Conservation (phyloP, 1,140 invertebrate genomes). For the Eubasilissa regina region DNA sequence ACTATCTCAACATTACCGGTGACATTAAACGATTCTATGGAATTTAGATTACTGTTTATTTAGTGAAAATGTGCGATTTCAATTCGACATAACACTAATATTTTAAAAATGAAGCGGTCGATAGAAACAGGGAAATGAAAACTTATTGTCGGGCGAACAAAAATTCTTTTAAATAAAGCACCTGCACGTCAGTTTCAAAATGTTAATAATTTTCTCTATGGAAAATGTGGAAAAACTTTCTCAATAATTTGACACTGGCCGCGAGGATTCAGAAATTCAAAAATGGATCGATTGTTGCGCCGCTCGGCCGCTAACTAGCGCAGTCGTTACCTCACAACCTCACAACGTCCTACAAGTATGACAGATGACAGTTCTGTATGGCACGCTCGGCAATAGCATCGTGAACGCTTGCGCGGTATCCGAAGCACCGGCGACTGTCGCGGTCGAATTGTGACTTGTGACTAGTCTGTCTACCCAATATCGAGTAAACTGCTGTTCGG, state of each 20-base stretch:
- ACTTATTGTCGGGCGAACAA: neutral
- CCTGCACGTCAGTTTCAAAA: neutral
- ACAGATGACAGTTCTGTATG: neutral
- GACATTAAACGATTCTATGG: no score
- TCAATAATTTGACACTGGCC: neutral
- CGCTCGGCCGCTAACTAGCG: neutral
- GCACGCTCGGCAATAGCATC: neutral
- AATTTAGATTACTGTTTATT: no score
- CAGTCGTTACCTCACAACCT: neutral
- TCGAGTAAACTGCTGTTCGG: no score
- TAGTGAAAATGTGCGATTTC: no score
- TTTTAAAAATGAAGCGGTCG: no score
- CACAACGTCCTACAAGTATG: neutral
- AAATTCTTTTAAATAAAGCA: neutral
- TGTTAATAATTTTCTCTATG: neutral
- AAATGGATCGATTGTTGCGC: conserved; percentile 2
- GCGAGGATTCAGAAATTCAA: neutral
- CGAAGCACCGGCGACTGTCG: neutral
- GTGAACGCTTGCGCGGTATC: neutral
- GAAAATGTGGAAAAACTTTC: neutral
- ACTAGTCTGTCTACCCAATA: no score
- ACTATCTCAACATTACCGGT: no score
- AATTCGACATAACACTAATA: no score
- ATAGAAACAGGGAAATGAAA: neutral
- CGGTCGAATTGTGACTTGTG: neutral